Evolutionary conservation across 2,113 vertebrate genomes (phyloP).

Genomic region (Lota lota): DNA sequence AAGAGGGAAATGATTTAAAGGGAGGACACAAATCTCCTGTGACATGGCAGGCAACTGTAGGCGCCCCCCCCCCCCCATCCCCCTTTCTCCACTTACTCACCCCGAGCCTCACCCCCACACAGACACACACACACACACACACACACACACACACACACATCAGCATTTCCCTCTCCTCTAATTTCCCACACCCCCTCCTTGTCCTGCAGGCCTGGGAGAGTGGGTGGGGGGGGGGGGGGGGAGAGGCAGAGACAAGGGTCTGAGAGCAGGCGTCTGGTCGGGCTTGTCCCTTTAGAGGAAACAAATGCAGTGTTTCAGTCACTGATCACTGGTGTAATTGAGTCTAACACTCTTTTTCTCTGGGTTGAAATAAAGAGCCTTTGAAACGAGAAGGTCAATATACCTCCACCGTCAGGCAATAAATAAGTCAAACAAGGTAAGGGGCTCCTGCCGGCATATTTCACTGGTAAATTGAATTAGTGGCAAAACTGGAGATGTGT

Average conservation of each 20-base stretch:
- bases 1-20: conserved; percentile 79
- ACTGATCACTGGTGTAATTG: conserved; percentile 76
- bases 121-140: not conserved
- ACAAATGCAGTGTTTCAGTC: conserved; percentile 77
- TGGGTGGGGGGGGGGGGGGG: conserved; percentile 39
- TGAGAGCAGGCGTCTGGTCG: conserved; percentile 37
- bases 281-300: conserved; percentile 60
- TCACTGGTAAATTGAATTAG: conserved; percentile 79
- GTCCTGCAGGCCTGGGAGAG: conserved; percentile 40
- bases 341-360: conserved; percentile 79
- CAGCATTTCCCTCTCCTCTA: conserved; percentile 39
- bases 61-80: conserved; percentile 38
- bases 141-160: conserved; percentile 10
- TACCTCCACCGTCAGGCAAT: conserved; percentile 78
- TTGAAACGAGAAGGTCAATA: conserved; percentile 78
- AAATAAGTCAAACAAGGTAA: conserved; percentile 81
- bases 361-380: conserved; percentile 65
- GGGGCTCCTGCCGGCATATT: conserved; percentile 71
- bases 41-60: conserved; percentile 68
- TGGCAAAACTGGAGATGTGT: conserved; percentile 58
- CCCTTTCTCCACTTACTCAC: conserved; percentile 49
- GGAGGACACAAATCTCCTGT: conserved; percentile 75
- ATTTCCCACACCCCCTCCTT: conserved; percentile 35
- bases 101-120: conserved; percentile 14
- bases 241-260: conserved; percentile 36